Evolutionary conservation across 30 jellyfish, hydroid and myxozoan genomes (phyloP).

Genomic region (Calvadosia cruxmelitensis): DNA sequence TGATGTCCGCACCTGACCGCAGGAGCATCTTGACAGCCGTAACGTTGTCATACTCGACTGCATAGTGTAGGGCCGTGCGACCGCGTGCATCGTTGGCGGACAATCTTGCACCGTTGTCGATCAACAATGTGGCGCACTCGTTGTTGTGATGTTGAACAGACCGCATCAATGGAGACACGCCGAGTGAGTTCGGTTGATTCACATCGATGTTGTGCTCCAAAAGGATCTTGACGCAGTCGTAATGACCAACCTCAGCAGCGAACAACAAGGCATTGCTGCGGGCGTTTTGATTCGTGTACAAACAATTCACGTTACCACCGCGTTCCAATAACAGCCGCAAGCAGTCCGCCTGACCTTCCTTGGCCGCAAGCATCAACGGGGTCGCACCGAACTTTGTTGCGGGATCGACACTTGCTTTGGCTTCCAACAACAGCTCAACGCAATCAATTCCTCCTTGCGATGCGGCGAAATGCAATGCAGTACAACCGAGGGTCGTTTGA

Average conservation of each 20-base stretch:
- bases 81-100: conserved; percentile 22
- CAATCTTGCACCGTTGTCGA: conserved; percentile 19
- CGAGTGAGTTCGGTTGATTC: conserved; percentile 37
- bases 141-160: conserved; percentile 52
- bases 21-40: conserved; percentile 17
- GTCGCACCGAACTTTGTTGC: conserved; percentile 53
- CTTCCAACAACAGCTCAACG: conserved; percentile 20
- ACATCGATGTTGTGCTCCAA: conserved; percentile 14
- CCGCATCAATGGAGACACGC: conserved; percentile 53
- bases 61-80: conserved; percentile 48
- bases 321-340: conserved; percentile 13
- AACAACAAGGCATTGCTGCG: conserved; percentile 31
- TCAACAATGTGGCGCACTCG: conserved; percentile 20
- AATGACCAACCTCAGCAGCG: conserved; percentile 61
- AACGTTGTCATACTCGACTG: conserved; percentile 30
- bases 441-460: conserved; percentile 40
- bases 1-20: conserved; percentile 25
- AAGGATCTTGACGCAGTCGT: conserved; percentile 29
- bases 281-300: conserved; percentile 23
- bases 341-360: conserved; percentile 50
- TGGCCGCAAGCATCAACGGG: conserved; percentile 48
- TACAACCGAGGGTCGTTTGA: conserved; percentile 29
- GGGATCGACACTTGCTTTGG: conserved; percentile 15
- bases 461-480: conserved; percentile 59
- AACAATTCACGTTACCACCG: conserved; percentile 36